These are phyloP conservation scores for Lepidochrysops patricia DNA, from an alignment of 2,888 invertebrate genomes.

Conservation along the genomic window DNA sequence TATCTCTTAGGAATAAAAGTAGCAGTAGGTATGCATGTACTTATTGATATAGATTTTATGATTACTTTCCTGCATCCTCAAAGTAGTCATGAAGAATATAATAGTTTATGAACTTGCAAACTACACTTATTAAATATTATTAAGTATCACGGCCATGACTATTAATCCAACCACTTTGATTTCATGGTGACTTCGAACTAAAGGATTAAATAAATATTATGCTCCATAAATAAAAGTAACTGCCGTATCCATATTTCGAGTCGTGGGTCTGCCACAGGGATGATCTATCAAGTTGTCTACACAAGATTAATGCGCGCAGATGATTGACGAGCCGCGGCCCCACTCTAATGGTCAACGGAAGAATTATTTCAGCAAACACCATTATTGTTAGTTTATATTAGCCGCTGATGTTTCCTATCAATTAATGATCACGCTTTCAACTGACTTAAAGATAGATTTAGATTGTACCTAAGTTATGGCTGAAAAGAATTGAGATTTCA, in stretches of 20 bases:
- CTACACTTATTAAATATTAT: too few species aligned
- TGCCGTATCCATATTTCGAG: constrained; percentile 37
- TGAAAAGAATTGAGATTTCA: not conserved
- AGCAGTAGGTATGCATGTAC: too few species aligned
- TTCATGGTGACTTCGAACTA: not conserved
- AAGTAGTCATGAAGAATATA: too few species aligned
- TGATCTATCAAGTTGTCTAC: constrained; percentile 74
- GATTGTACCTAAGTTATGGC: not conserved
- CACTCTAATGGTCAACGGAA: constrained; percentile 57
- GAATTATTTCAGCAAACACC: constrained; percentile 39
- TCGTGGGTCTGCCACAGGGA: constrained; percentile 46
- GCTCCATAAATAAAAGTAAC: not conserved
- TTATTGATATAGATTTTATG: too few species aligned
- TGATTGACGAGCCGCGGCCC: constrained; percentile 67
- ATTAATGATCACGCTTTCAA: not conserved
- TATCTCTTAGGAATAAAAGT: too few species aligned
- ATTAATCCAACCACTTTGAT: too few species aligned
- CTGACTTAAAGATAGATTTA: not conserved
- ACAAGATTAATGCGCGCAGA: constrained; percentile 71
- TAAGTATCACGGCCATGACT: too few species aligned
- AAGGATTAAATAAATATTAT: not conserved
- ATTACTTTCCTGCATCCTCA: too few species aligned
- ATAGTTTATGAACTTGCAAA: too few species aligned
- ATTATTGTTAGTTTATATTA: constrained; percentile 13
- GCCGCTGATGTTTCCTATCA: constrained; percentile 11